Evolutionary conservation across 2,888 invertebrate genomes (phyloP), one percentile per base, ranked within the genome.

Genomic region (Conops quadrifasciatus): DNA sequence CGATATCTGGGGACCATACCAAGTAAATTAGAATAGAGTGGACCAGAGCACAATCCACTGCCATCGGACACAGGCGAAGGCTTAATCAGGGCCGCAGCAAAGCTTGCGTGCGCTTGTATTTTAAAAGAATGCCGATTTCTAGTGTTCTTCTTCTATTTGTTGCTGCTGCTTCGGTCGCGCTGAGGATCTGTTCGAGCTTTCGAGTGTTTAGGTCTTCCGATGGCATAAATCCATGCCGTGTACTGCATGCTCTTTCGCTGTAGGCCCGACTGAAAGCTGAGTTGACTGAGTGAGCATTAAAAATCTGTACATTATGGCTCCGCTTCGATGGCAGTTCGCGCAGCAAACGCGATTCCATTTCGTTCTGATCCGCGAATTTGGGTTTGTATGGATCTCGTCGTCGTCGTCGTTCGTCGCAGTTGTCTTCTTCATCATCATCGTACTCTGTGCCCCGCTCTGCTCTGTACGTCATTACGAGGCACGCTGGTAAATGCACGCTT

Each of bases 181-280:
- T 58, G 26, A 67, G 47, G 24, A 58, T 58, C 68, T 69, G 68
- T 68, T 70, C 28, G 69, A 71, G 74, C n/a, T n/a, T 76, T 75
- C 75, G 11, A 30, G 75, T 72, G 75, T 73, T 43, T 51, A 75
- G 75, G 75, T 77, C 75, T 76, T 77, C 77, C 77, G 77, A 77
- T 78, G 77, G 77, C 77, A 77, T 77, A 77, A 76, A 58, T 11
- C n/a, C n/a, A n/a, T n/a, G n/a, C n/a, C n/a, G n/a, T n/a, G n/a
- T n/a, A n/a, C n/a, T n/a, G n/a, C n/a, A n/a, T n/a, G n/a, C n/a
- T n/a, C n/a, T n/a, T n/a, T n/a, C n/a, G n/a, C n/a, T n/a, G n/a
- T n/a, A n/a, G n/a, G n/a, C n/a, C n/a, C n/a, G n/a, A n/a, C n/a
- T n/a, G n/a, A n/a, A n/a, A n/a, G n/a, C 21, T 62, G 1, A 30